Conservation (phyloP, 2,888 invertebrate genomes). For the Cyclophora punctaria region DNA sequence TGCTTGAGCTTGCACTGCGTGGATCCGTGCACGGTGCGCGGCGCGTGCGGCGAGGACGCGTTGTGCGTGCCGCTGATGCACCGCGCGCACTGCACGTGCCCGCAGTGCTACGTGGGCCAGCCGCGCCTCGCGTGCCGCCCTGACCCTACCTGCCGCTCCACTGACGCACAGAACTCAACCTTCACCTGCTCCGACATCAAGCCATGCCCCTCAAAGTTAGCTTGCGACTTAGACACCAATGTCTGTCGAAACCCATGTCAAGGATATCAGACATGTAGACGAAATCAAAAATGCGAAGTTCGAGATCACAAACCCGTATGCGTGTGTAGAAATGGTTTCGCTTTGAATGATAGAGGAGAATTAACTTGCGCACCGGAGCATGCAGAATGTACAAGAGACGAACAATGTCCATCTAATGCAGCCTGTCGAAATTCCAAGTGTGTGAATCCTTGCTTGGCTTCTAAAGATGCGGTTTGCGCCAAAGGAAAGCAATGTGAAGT, state of each 20-base stretch:
- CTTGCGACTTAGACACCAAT: constrained; percentile 81
- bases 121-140: constrained; percentile 86
- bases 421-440: constrained; percentile 90
- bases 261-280: constrained; percentile 81
- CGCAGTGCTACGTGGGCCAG: constrained; percentile 89
- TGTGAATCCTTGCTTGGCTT: constrained; percentile 87
- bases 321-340: constrained; percentile 91
- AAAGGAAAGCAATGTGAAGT: constrained; percentile 91
- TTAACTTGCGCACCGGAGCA: constrained; percentile 89
- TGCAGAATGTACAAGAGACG: constrained; percentile 85
- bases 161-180: constrained; percentile 75
- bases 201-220: constrained; percentile 84
- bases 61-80: constrained; percentile 90
- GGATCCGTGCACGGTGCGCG: constrained; percentile 92
- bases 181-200: constrained; percentile 79
- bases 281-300: constrained; percentile 91
- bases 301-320: constrained; percentile 89
- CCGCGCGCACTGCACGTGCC: constrained; percentile 90
- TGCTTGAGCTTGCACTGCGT: constrained; percentile 93
- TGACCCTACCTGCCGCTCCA: constrained; percentile 84
- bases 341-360: constrained; percentile 90
- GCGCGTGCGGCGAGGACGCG: constrained; percentile 92
- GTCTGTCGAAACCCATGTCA: constrained; percentile 89
- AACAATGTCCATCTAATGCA: constrained; percentile 89
- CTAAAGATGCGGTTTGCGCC: constrained; percentile 80